phyloP scores from a whole-genome alignment of 2,113 vertebrate genomes.

The Lepisosteus osseus region DNA sequence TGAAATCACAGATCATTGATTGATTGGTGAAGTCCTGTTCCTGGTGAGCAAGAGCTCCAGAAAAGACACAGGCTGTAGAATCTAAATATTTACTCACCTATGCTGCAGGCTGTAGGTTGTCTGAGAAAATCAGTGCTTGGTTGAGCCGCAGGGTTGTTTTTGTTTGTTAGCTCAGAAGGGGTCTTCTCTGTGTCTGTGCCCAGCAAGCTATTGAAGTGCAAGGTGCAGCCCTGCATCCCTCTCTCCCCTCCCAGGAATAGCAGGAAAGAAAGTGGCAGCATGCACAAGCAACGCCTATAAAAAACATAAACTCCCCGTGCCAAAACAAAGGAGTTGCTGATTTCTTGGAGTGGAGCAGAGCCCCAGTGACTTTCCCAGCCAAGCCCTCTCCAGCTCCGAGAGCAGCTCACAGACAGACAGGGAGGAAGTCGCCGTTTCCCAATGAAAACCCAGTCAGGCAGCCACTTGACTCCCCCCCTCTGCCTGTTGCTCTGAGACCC shows the following conservation, averaged over 20 bases:
- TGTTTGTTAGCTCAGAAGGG: conserved; percentile 53
- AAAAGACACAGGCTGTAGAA: conserved; percentile 29
- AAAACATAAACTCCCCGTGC: conserved; percentile 31
- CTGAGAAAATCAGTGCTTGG: conserved; percentile 48
- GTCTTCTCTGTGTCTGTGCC: conserved; percentile 35
- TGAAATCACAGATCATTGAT: too few relatives aligned
- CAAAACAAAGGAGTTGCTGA: conserved; percentile 28
- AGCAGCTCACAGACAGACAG: conserved; percentile 43
- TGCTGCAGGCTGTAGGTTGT: conserved; percentile 62
- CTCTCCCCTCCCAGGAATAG: conserved; percentile 29
- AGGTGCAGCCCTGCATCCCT: conserved; percentile 70
- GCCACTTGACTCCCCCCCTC: conserved; percentile 27
- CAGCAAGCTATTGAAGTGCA: conserved; percentile 46
- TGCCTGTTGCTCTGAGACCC: conserved; percentile 20
- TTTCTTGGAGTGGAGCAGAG: conserved; percentile 33
- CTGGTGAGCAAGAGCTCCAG: conserved; percentile 30
- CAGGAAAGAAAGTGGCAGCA: conserved; percentile 42
- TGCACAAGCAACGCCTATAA: conserved; percentile 36
- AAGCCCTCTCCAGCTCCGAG: conserved; percentile 24
- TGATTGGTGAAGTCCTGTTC: background rate
- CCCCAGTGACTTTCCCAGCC: conserved; percentile 34
- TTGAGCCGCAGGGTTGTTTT: conserved; percentile 40
- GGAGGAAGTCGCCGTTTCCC: conserved; percentile 51
- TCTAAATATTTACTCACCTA: conserved; percentile 57
- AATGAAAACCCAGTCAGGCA: conserved; percentile 32